Conservation (phyloP, 1,140 invertebrate species). For the Drosophila insularis region DNA sequence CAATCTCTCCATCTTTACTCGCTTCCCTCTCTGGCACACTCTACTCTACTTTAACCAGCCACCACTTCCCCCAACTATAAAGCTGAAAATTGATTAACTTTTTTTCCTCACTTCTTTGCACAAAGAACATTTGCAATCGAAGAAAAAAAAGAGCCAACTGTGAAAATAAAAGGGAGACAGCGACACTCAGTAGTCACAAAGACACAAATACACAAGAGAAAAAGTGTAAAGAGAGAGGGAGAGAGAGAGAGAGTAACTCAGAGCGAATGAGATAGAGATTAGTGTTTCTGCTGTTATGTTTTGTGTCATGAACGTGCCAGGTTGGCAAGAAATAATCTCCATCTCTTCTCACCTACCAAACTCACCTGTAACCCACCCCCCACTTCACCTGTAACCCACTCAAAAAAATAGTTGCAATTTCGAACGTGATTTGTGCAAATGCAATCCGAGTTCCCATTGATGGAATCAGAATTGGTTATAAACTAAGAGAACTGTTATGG, state of each 20-base stretch:
- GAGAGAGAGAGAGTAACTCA: neutral
- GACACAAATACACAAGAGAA: neutral
- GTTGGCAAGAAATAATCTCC: constrained; percentile 12
- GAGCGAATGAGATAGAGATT: neutral
- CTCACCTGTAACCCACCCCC: no score
- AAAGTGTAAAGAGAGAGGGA: neutral
- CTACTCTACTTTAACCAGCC: neutral
- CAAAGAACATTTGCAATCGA: constrained; percentile 7
- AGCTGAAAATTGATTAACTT: constrained; percentile 15
- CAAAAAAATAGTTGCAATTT: constrained; percentile 13
- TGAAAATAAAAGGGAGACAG: constrained; percentile 5
- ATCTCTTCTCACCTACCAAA: neutral
- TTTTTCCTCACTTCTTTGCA: neutral
- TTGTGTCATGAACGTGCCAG: constrained; percentile 19
- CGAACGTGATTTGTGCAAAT: constrained; percentile 23
- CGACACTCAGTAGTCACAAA: neutral
- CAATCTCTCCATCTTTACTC: neutral
- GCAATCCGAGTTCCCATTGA: neutral
- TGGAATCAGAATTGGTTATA: neutral
- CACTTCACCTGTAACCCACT: no score
- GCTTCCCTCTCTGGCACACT: neutral
- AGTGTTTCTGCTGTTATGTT: neutral
- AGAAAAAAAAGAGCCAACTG: constrained; percentile 2
- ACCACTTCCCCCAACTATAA: constrained; percentile 1
- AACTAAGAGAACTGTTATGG: no score